These are phyloP conservation scores for Cavia porcellus DNA, from an alignment of 2,113 vertebrate genomes.

Conservation along the genomic window DNA sequence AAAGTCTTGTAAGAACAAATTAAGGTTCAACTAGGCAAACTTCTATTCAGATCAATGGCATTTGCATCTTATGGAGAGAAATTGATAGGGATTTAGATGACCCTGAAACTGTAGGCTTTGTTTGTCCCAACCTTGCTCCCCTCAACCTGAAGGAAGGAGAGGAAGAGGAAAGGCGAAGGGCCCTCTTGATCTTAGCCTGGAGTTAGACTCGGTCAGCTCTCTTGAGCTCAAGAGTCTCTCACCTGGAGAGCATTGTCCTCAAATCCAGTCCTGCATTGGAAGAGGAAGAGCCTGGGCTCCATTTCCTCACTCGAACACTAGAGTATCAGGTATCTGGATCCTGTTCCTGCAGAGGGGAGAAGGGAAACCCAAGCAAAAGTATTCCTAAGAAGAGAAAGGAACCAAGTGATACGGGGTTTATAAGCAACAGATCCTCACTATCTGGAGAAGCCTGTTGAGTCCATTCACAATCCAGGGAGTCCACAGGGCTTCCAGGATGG, in stretches of 20 bases:
- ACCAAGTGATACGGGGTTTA: not conserved
- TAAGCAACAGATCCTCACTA: not conserved
- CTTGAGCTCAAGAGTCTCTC: not conserved
- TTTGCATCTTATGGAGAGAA: not conserved
- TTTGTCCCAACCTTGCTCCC: not conserved
- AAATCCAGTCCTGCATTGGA: not conserved
- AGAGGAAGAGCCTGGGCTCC: not conserved
- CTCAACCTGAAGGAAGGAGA: not conserved
- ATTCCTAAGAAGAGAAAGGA: not conserved
- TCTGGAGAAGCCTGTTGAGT: not conserved
- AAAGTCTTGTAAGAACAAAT: not conserved
- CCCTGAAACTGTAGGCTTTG: not conserved
- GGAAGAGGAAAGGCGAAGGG: not conserved
- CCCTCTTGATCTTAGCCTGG: not conserved
- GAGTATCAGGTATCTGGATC: not conserved
- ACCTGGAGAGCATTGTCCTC: not conserved
- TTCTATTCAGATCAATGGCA: not conserved
- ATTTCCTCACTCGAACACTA: not conserved
- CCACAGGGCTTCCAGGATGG: not conserved
- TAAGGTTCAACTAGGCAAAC: slow-evolving; percentile 23
- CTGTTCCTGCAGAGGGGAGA: not conserved
- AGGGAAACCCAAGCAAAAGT: not conserved
- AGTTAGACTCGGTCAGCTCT: not conserved
- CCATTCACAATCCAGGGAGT: not conserved
- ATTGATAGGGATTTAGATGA: not conserved